Percentiles rank a stretch among this genome's conserved stretches.
These are phyloP conservation scores for Cathartes aura DNA, from an alignment of 2,113 vertebrate genomes.

Conservation along the genomic window DNA sequence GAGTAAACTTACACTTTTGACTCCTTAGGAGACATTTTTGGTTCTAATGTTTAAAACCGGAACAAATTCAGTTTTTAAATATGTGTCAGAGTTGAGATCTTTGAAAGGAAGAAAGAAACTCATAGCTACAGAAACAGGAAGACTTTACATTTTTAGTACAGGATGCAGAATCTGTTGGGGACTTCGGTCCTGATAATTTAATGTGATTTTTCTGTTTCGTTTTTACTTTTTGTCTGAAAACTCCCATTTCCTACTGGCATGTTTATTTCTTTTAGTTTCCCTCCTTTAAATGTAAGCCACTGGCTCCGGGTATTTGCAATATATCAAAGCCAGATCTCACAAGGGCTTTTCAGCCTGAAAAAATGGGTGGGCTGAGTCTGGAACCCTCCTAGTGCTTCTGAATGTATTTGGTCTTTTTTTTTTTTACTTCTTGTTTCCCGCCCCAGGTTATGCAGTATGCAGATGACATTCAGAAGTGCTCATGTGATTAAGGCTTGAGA, in stretches of 20 bases:
- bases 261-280: not conserved
- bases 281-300: not conserved
- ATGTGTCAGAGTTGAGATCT: not conserved
- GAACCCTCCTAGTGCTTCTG: not conserved
- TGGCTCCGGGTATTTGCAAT: not conserved
- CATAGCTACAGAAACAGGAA: not conserved
- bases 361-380: not conserved
- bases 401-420: not conserved
- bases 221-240: not conserved
- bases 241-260: not conserved
- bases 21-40: not conserved
- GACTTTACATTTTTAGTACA: not conserved
- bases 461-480: not conserved
- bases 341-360: not conserved
- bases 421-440: rapidly evolving
- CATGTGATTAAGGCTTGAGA: not conserved
- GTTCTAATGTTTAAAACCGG: not conserved
- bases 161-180: not conserved
- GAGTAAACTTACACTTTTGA: not conserved
- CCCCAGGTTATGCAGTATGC: not conserved
- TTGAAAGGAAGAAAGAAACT: not conserved
- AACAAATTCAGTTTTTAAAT: not conserved
- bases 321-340: not conserved
- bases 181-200: not conserved
- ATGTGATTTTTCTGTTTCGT: not conserved